A percentile compares a stretch with the other conserved stretches of the same genome.
These are phyloP conservation scores for Pyrrhia umbra DNA, from an alignment of 2,888 invertebrate genomes.

Conservation along the genomic window DNA sequence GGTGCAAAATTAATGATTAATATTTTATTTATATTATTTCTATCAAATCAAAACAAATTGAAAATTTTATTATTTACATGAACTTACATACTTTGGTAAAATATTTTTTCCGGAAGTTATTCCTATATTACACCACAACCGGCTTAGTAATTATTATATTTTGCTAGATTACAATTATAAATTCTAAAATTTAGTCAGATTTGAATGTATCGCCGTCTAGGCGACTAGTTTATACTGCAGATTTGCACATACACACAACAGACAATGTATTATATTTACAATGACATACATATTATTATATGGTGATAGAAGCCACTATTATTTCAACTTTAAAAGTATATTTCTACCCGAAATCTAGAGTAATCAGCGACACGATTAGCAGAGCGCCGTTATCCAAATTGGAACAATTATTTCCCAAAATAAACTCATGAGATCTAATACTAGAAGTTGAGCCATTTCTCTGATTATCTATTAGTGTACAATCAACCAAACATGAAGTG, in stretches of 20 bases:
- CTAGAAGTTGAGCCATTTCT: not conserved
- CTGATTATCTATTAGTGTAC: too few relatives aligned
- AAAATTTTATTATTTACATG: conserved; percentile 55
- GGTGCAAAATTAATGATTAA: conserved; percentile 10
- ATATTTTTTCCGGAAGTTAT: conserved; percentile 14
- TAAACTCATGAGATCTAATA: conserved; percentile 17
- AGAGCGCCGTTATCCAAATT: not conserved
- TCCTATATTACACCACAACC: conserved; percentile 1
- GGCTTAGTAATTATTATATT: not conserved
- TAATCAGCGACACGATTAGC: not conserved
- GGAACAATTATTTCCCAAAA: conserved; percentile 15
- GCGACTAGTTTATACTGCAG: conserved; percentile 17
- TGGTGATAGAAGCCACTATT: conserved; percentile 9
- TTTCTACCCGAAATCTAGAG: not conserved
- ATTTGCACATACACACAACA: conserved; percentile 8
- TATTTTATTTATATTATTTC: conserved; percentile 1
- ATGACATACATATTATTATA: conserved; percentile 11
- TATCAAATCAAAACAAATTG: conserved; percentile 20
- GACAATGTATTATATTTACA: conserved; percentile 50
- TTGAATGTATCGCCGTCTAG: conserved; percentile 22
- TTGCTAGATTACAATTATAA: not conserved
- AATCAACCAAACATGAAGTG: not conserved
- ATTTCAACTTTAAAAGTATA: not conserved
- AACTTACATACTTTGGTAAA: conserved; percentile 26
- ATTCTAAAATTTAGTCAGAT: not conserved